Evolutionary conservation across 2,797 vertebrate species (phyloP), one percentile per base, ranked within the genome.

Genomic region (Dallia pectoralis): DNA sequence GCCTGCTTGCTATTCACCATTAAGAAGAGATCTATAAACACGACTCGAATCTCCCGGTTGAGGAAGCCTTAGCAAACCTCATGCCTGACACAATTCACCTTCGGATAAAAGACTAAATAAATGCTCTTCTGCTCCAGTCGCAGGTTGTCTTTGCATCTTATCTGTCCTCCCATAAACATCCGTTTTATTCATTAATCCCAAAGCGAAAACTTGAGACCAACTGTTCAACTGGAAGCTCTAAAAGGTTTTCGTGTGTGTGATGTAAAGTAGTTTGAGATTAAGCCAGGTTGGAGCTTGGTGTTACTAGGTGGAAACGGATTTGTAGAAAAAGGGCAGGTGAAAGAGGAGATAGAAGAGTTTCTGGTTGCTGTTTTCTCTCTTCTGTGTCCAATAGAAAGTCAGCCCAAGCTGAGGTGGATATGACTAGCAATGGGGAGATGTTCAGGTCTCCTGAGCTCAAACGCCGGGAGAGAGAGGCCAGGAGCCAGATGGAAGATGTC

Each of bases 11-110:
- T 73, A 69, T 80, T 63, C 16, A 80, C 22, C 62, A 18, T 68
- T 33, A 88, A 88, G 82, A 89, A 90, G 87, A 86, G 70, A 84
- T 82, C 89, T 92, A 90, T 92, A 92, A 92, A 93, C 92, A 92
- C 89, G 89, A 87, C 79, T 87, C 86, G 79, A 79, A 82, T 91
- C 88, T 87, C 87, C 88, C 83, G 59, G 62, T 84, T 79, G 32
- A 18, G 1, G 5, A 53, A 69, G 81, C 76, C 79, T 79, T 73
- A 33, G 74, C 68, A n/a, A 40, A 32, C 27, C 65, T 62, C 56
- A 27, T 32, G 65, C 64, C 32, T 8, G 33, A 9, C 18, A 66
- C 32, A 0, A 11, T 36, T 33, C n/a, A 5, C 67, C 74, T 73
- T 53, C 69, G 67, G 44, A 48, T 30, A 67, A 62, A 44, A 72